Base-by-base conservation (phyloP, 2,888 invertebrate genomes). In the Dinocampus coccinellae region DNA sequence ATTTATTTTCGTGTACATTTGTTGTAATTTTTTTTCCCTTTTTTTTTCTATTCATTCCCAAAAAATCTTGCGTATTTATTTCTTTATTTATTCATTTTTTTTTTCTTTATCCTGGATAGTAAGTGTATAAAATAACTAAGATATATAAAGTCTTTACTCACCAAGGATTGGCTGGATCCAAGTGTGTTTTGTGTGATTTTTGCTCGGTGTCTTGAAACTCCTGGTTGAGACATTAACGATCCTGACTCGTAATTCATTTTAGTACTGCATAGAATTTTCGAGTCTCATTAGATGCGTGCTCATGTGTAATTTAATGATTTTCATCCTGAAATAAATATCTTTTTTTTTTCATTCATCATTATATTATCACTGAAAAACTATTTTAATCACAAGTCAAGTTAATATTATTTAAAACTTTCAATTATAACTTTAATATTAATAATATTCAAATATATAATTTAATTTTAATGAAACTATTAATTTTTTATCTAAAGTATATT, bases 261-360 rank as follows among this genome's bases (percentile, higher is more conserved):
- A 78, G 73, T 73, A 60, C 73, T 63, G 65, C 22, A 47, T 60
- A 64, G 61, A 64, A 57, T 70, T 62, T 65, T 55, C 20, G 13
- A 52, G 70, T 67, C 79, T 76, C 76, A 77, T 78, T 78, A 77
- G 77, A 73, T 73, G 69, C 66, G 73, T 75, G 74, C 79, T 79
- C 78, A 75, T 78, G 78, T 77, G 78, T 80, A 80, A 80, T 79
- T 80, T 73, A 73, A 74, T 78, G 74, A 81, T 81, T 78, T 78
- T 71, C 70, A 62, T 71, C 73, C 73, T 71, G 74, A 78, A 78
- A 75, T 72, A 72, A 63, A 75, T 69, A 64, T 61, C 22, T 20
- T 62, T 22, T 3, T 20, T 22, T 3, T 20, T 22, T 9, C 11
- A 60, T 16, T 60, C 33, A 52, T 64, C 16, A 52, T 13, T 64